These are phyloP conservation scores for Phlogophora meticulosa DNA, from an alignment of 2,888 invertebrate species.

Conservation along the genomic window DNA sequence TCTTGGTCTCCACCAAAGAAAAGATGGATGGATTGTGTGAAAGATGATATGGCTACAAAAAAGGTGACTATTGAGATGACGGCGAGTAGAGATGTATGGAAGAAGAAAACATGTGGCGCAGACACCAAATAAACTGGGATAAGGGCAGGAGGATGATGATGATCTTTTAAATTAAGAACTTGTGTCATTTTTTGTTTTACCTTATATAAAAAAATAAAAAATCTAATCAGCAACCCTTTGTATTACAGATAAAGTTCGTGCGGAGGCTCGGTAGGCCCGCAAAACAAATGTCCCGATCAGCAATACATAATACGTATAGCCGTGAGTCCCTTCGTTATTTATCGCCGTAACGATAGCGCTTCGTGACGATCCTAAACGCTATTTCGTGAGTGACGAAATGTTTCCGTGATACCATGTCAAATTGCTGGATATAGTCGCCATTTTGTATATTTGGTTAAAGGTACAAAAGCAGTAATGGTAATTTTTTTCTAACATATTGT, in stretches of 20 bases:
- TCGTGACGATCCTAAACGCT: constrained; percentile 39
- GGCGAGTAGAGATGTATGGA: too few relatives aligned
- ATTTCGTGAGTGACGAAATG: background rate
- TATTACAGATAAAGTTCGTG: constrained; percentile 51
- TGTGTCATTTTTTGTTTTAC: too few relatives aligned
- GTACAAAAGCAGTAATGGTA: constrained; percentile 6
- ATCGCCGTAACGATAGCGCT: constrained; percentile 50
- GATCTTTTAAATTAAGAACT: too few relatives aligned
- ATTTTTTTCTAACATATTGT: background rate
- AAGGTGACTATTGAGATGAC: too few relatives aligned
- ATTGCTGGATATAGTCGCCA: constrained; percentile 27
- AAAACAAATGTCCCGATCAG: constrained; percentile 73
- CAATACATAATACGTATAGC: constrained; percentile 54
- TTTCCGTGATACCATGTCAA: background rate
- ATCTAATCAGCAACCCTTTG: background rate
- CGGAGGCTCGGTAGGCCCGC: constrained; percentile 51
- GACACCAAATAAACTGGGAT: too few relatives aligned
- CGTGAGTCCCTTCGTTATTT: constrained; percentile 49
- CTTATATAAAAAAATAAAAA: background rate
- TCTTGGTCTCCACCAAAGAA: too few relatives aligned
- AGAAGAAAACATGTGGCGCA: too few relatives aligned
- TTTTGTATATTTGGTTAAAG: constrained; percentile 16
- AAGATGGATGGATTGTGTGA: too few relatives aligned
- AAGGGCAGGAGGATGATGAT: too few relatives aligned
- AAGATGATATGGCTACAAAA: too few relatives aligned